phyloP scores from a whole-genome alignment of 2,797 vertebrate species.

The Chelmon rostratus region DNA sequence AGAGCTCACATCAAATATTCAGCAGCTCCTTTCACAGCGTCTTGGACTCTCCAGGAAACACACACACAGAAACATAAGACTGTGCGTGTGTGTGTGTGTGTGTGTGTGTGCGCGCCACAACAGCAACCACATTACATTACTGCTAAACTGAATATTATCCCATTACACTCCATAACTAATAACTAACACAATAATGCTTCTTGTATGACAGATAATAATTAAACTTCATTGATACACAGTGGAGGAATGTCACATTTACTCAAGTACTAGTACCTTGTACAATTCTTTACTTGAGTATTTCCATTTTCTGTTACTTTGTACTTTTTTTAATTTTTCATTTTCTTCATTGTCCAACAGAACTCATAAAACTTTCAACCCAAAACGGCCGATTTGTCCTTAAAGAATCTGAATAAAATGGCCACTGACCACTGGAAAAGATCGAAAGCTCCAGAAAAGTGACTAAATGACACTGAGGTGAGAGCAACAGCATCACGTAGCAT shows the following conservation, averaged over 20 bases:
- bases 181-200: conserved; percentile 9
- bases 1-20: conserved; percentile 65
- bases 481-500: background rate
- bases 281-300: background rate
- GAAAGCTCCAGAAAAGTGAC: too few relatives aligned
- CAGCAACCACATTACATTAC: conserved; percentile 15
- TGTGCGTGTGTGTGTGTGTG: background rate
- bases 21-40: conserved; percentile 55
- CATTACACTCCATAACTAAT: conserved; percentile 18
- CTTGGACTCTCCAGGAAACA: conserved; percentile 52
- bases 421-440: too few relatives aligned
- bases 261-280: background rate
- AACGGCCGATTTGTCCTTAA: background rate
- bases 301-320: too few relatives aligned
- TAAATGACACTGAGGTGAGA: too few relatives aligned
- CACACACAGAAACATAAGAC: conserved; percentile 7
- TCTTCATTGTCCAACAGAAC: background rate
- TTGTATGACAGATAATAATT: background rate
- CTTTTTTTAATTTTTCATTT: too few relatives aligned
- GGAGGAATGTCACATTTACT: background rate
- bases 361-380: background rate
- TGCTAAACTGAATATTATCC: conserved; percentile 4
- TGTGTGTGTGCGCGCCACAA: background rate
- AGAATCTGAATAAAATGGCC: too few relatives aligned
- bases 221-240: background rate